Base-by-base conservation (phyloP, 2,797 vertebrate genomes). In the Coreius guichenoti region DNA sequence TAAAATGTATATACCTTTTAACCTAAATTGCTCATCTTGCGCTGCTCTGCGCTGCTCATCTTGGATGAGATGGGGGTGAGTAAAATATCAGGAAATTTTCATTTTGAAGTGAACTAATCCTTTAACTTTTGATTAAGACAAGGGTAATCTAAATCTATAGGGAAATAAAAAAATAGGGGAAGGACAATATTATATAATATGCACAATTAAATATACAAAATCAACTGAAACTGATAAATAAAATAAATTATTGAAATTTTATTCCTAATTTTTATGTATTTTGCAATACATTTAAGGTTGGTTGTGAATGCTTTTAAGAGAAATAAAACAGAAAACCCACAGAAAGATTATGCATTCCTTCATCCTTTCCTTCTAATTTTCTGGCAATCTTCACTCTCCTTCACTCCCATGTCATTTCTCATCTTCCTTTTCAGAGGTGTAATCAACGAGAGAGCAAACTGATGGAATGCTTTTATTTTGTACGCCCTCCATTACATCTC, bases 401-500 rank as follows among this genome's bases (percentile, higher is more conserved):
- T 58, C 51, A 45, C n/a, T 82, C 21, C 1, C 12, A 3, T 82
- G 56, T 49, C 21, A 74, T 49, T 82, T 49, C 81, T 74, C 56
- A 82, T 56, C 29, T 31, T 82, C 5, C 8, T 58, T 61, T 85
- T 81, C 26, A 36, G 26, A 58, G n/a, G 61, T 58, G 73, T 75
- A 68, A 77, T 81, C 79, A 69, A 45, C 23, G 33, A 77, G 72
- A 68, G 73, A 70, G 63, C 61, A 86, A 76, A 78, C 63, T 58
- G 43, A 82, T 58, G 45, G 9, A 67, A 86, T 74, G 43, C 65
- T 47, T 63, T 51, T 76, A 11, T 67, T 68, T 26, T 74, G 39
- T 36, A 81, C 39, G 70, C 39, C 68, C 36, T 82, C 72, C 39
- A 72, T 82, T 78, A 78, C 79, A 74, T 75, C 39, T 82, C 11